A percentile compares a stretch with the other conserved stretches of the same genome.
Conservation (phyloP, 2,888 invertebrate species). For the Patella ulyssiponensis region DNA sequence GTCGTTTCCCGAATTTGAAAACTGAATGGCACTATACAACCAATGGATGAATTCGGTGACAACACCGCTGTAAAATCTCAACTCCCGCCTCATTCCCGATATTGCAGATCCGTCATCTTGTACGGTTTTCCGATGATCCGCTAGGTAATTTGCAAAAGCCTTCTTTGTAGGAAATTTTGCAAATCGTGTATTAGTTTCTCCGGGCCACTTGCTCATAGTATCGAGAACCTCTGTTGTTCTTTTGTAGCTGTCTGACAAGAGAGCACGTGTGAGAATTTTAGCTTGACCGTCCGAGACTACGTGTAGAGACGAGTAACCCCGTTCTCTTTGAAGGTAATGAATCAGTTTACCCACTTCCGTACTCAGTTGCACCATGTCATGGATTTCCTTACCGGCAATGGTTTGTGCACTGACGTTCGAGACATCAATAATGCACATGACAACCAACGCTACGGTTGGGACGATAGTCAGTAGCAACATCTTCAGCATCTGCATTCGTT, state of each 20-base stretch:
- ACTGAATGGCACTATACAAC: constrained; percentile 70
- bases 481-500: constrained; percentile 51
- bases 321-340: constrained; percentile 56
- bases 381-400: constrained; percentile 22
- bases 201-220: constrained; percentile 55
- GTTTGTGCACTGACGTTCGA: constrained; percentile 26
- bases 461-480: constrained; percentile 42
- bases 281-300: constrained; percentile 55
- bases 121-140: constrained; percentile 49
- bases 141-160: constrained; percentile 51
- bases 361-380: constrained; percentile 38
- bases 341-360: constrained; percentile 42
- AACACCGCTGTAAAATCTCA: constrained; percentile 58
- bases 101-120: constrained; percentile 11
- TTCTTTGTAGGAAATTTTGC: constrained; percentile 52
- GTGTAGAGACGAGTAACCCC: constrained; percentile 63
- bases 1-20: constrained; percentile 38
- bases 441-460: constrained; percentile 36
- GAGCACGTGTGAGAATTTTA: constrained; percentile 39
- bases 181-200: constrained; percentile 35
- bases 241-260: constrained; percentile 53
- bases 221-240: constrained; percentile 55
- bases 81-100: constrained; percentile 50
- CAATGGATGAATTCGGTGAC: constrained; percentile 58
- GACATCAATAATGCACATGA: constrained; percentile 37